Base-by-base conservation (phyloP, 2,888 invertebrate species). In the Dolichopus griseipennis region DNA sequence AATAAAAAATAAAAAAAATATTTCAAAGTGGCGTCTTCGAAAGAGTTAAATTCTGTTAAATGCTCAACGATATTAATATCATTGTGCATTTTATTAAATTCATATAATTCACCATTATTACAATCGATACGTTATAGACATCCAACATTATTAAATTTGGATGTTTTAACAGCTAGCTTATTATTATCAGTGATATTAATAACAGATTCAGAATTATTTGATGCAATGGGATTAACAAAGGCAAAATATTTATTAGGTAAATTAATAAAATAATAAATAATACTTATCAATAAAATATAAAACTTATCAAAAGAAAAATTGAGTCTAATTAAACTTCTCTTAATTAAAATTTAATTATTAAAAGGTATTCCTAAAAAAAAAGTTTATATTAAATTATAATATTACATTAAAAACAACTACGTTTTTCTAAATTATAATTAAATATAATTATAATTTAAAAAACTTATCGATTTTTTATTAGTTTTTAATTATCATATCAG, bases 201-300 rank as follows among this genome's bases (percentile, higher is more conserved):
- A 52, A 52, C 52, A 34, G 73, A 70, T 64, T 70, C 71, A 66
- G 72, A 71, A 64, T 67, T 69, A 63, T 64, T 70, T 20, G 69
- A 72, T 67, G 68, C 72, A 66, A 73, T 73, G 72, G 73, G 73
- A 71, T 69, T 72, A 64, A 72, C 72, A 67, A 70, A 70, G 64
- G 70, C 71, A 27, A 71, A 70, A 67, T 68, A 71, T 43, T 68
- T 73, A 66, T 37, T 71, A 73, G 73, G 73, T 73, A 68, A 65
- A 52, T 6, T 43, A 10, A 5, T 41, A 41, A 27, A 5, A 27
- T 27, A 27, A 27, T 27, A 27, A 27, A 27, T 27, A 27, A 27
- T n/a, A n/a, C n/a, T n/a, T n/a, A n/a, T n/a, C n/a, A n/a, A n/a
- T n/a, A n/a, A n/a, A n/a, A n/a, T n/a, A n/a, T n/a, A n/a, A n/a